Evolutionary conservation across 1,140 invertebrate species (phyloP).

Genomic region (Eciton burchellii): DNA sequence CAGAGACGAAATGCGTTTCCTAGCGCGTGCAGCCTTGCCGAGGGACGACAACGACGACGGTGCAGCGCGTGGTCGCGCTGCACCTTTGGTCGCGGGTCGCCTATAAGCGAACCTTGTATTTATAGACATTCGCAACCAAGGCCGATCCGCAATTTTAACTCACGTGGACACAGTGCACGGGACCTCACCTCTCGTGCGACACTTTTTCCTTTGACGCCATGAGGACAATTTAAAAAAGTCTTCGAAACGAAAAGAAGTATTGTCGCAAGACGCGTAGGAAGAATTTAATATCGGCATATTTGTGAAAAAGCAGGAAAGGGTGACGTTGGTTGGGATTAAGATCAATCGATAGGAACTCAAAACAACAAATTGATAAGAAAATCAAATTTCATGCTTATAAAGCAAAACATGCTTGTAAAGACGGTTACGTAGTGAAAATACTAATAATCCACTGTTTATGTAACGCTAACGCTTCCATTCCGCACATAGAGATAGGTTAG

Average conservation of each 20-base stretch:
- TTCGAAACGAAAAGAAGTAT: not conserved
- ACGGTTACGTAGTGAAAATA: slow-evolving; percentile 2
- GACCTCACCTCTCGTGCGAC: slow-evolving; percentile 41
- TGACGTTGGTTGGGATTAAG: not conserved
- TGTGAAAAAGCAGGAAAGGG: not conserved
- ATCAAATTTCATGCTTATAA: not conserved
- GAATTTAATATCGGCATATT: not conserved
- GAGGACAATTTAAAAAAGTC: not conserved
- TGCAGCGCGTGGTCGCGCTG: slow-evolving; percentile 43
- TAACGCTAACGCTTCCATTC: not conserved
- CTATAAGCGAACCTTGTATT: slow-evolving; percentile 56
- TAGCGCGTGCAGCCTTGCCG: slow-evolving; percentile 43
- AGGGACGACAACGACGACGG: slow-evolving; percentile 40
- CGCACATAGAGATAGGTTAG: not conserved
- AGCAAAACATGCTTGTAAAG: too few relatives aligned
- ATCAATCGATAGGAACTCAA: not conserved
- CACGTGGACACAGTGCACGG: slow-evolving; percentile 45
- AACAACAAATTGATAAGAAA: not conserved
- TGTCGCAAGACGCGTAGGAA: not conserved
- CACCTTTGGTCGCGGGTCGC: slow-evolving; percentile 48
- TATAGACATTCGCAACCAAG: slow-evolving; percentile 52
- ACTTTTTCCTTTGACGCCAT: slow-evolving; percentile 15
- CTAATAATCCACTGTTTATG: not conserved
- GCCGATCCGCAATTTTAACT: slow-evolving; percentile 60
- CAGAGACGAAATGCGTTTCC: not conserved